A percentile compares a stretch with the other conserved stretches of the same genome.
These are phyloP conservation scores for Drosophila lini DNA, from an alignment of 1,140 invertebrate genomes.

Conservation along the genomic window DNA sequence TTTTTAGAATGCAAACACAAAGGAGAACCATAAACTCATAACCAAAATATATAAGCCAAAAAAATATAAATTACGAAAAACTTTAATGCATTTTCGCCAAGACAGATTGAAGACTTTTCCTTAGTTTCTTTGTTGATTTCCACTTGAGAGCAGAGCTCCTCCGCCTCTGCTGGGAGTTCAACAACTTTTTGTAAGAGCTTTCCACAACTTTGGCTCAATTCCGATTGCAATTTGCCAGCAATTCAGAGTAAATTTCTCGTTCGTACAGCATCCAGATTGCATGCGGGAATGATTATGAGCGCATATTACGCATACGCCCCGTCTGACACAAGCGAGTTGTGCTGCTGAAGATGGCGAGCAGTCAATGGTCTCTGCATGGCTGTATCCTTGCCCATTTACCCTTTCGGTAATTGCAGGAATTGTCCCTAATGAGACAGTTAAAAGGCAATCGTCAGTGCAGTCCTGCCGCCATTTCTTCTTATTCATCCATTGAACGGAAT, in stretches of 20 bases:
- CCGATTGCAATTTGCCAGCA: constrained; percentile 53
- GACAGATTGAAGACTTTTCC: neutral
- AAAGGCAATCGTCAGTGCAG: constrained; percentile 47
- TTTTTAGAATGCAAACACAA: neutral
- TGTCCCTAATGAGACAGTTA: constrained; percentile 69
- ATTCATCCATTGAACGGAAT: constrained; percentile 7
- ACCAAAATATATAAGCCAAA: neutral
- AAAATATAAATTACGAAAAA: neutral
- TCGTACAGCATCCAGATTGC: constrained; percentile 16
- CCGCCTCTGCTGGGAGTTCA: constrained; percentile 23
- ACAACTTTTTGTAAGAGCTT: constrained; percentile 37
- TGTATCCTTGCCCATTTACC: constrained; percentile 13
- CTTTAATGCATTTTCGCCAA: constrained; percentile 12
- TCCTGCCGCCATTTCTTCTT: constrained; percentile 4
- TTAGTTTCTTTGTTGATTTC: constrained; percentile 13
- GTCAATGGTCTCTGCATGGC: constrained; percentile 9
- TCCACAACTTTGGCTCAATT: constrained; percentile 24
- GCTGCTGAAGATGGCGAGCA: constrained; percentile 3
- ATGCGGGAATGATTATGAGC: constrained; percentile 45
- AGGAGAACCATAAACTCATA: no score
- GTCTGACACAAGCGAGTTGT: constrained; percentile 10
- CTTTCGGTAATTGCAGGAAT: constrained; percentile 43
- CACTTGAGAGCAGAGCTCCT: neutral
- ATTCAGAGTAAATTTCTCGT: constrained; percentile 23
- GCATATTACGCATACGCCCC: constrained; percentile 65